Percentiles rank a stretch among this genome's conserved stretches.
phyloP scores from a whole-genome alignment of 2,797 vertebrate species.

The Orientallactaga sibirica region DNA sequence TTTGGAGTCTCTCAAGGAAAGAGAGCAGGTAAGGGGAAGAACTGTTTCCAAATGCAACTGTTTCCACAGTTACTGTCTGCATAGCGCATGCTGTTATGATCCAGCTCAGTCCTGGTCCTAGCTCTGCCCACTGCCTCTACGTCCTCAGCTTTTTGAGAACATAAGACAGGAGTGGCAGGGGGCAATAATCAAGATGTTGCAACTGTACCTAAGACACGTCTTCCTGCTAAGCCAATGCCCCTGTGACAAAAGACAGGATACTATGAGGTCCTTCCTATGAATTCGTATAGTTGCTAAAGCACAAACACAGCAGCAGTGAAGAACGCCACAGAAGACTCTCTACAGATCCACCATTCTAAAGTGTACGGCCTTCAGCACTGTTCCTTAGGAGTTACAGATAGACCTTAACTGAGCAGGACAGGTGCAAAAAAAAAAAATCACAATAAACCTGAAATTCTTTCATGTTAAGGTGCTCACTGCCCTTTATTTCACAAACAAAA shows the following conservation, averaged over 20 bases:
- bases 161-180: slow-evolving; percentile 58
- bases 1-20: slow-evolving; percentile 59
- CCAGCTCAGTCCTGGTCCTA: slow-evolving; percentile 47
- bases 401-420: slow-evolving; percentile 41
- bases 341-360: slow-evolving; percentile 65
- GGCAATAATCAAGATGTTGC: slow-evolving; percentile 40
- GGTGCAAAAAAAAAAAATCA: slow-evolving; percentile 66
- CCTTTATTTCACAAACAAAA: slow-evolving; percentile 70
- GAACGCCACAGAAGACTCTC: slow-evolving; percentile 41
- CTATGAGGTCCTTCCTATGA: slow-evolving; percentile 40
- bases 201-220: slow-evolving; percentile 44
- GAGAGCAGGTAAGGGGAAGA: slow-evolving; percentile 54
- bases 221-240: slow-evolving; percentile 69
- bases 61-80: background rate
- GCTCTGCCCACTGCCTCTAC: slow-evolving; percentile 49
- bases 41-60: slow-evolving; percentile 70
- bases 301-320: slow-evolving; percentile 66
- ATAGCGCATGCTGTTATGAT: background rate
- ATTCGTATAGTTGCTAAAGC: slow-evolving; percentile 67
- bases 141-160: slow-evolving; percentile 57
- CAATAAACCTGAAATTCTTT: slow-evolving; percentile 71
- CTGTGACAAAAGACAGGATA: slow-evolving; percentile 55
- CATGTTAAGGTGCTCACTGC: slow-evolving; percentile 28
- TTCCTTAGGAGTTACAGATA: slow-evolving; percentile 21
- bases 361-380: background rate